Base-by-base conservation (phyloP, 1,140 invertebrate species). In the Coenobita brevimanus region DNA sequence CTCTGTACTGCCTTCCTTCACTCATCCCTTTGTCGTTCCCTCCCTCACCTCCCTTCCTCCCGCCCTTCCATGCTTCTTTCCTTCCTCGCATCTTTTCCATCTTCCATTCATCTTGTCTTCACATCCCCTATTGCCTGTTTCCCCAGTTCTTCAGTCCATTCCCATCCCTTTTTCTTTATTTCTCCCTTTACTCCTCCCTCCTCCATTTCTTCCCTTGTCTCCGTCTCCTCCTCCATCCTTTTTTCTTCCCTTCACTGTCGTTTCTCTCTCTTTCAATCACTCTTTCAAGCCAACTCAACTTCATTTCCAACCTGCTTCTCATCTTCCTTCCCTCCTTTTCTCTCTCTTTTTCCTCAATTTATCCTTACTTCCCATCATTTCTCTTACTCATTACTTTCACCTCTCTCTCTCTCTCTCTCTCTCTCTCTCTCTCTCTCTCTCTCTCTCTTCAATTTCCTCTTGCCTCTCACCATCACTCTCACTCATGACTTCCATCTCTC, bases 391-490 rank as follows among this genome's bases (percentile, higher is more conserved):
- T 50, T 6, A 8, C 46, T 8, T 17, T 50, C 46, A 6, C 46
- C 46, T 50, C 6, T 8, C 46, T 8, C 46, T 50, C 46, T 17
- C 46, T 17, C 46, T 17, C 46, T 17, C 46, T 50, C 46, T 17
- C 46, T 17, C 46, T 17, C 67, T n/a, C n/a, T n/a, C n/a, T n/a
- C n/a, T n/a, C n/a, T n/a, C 67, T 33, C 15, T 30, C 36, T 30
- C 67, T 30, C 36, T 30, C 67, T 30, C n/a, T 38, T 38, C 57
- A 50, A 6, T 38, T 36, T 24, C 75, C 75, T 30, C 33, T 27
- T 50, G 24, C 46, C 75, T 33, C 46, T 27, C 80, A 38, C 80
- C 62, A 24, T 10, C 80, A 38, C 75, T 54, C 75, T 33, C 41
- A 30, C 73, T 13, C 1, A 27, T 3, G 3, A n/a, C 17, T 43